Conservation (phyloP, 2,113 vertebrate species). For the Nesospiza acunhae region DNA sequence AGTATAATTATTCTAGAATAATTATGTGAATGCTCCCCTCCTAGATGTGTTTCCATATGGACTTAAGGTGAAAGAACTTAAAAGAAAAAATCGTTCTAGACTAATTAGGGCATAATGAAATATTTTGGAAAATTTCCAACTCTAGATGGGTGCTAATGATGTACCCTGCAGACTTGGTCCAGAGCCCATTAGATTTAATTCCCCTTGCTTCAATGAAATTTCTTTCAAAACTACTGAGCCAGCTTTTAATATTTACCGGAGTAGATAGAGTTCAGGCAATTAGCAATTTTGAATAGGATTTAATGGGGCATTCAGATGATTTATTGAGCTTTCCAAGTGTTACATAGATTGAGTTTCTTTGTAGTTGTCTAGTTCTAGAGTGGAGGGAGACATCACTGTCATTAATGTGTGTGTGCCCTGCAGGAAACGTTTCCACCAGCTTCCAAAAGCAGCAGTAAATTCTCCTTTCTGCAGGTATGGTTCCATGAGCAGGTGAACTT, state of each 20-base stretch:
- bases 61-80: not conserved
- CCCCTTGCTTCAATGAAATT: not conserved
- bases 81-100: not conserved
- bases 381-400: not conserved
- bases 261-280: not conserved
- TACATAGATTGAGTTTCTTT: not conserved
- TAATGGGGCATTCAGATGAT: slow-evolving; percentile 13
- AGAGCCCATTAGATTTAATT: not conserved
- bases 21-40: not conserved
- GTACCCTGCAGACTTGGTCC: not conserved
- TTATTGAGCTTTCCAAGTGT: not conserved
- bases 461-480: not conserved
- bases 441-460: not conserved
- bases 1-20: not conserved
- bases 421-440: not conserved
- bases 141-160: not conserved
- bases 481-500: not conserved
- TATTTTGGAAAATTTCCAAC: not conserved
- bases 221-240: not conserved
- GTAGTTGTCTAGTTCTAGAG: not conserved
- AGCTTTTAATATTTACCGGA: slow-evolving; percentile 3
- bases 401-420: not conserved
- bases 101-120: not conserved
- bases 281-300: not conserved
- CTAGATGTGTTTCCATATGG: not conserved